These are phyloP conservation scores for Anthoscopus minutus DNA, from an alignment of 2,113 vertebrate genomes.

Conservation along the genomic window DNA sequence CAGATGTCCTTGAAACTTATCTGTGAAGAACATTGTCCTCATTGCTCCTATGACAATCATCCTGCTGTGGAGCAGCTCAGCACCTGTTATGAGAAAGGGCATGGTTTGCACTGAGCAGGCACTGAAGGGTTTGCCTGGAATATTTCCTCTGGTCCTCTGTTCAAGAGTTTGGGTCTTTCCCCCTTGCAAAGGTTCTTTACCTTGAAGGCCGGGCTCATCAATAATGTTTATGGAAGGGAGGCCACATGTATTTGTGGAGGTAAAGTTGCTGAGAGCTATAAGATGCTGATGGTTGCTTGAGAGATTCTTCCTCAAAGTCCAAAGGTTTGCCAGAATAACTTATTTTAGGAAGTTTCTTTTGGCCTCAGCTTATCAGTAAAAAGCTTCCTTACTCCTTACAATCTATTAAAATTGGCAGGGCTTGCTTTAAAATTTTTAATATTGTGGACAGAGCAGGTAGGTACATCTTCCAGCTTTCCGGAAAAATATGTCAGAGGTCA, in stretches of 20 bases:
- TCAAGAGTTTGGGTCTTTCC: not conserved
- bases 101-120: not conserved
- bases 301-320: not conserved
- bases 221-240: not conserved
- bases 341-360: not conserved
- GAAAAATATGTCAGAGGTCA: not conserved
- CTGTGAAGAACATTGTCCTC: not conserved
- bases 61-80: not conserved
- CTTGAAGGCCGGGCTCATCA: not conserved
- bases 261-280: not conserved
- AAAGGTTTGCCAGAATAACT: not conserved
- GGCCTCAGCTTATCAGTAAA: not conserved
- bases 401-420: not conserved
- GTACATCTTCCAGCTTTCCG: not conserved
- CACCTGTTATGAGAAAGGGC: not conserved
- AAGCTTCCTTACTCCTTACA: not conserved
- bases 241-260: not conserved
- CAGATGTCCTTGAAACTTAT: not conserved
- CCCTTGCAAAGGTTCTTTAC: not conserved
- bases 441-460: not conserved
- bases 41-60: not conserved
- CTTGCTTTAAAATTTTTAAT: not conserved
- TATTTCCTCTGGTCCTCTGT: not conserved
- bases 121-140: not conserved
- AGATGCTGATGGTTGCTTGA: not conserved